A percentile compares a stretch with the other conserved stretches of the same genome.
These are phyloP conservation scores for Aspidoscelis tigris DNA, from an alignment of 2,113 vertebrate species.

Conservation along the genomic window DNA sequence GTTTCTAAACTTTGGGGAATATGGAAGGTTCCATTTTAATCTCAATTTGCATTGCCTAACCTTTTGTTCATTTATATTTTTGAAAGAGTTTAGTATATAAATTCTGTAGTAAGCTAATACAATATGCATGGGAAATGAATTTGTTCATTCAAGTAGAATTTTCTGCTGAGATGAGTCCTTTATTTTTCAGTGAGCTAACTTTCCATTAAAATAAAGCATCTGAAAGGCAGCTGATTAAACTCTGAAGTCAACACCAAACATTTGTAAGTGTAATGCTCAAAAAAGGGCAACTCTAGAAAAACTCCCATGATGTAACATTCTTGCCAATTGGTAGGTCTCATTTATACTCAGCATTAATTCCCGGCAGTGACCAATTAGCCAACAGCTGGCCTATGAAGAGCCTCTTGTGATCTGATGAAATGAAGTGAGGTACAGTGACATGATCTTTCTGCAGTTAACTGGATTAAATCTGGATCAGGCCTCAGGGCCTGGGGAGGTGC, in stretches of 20 bases:
- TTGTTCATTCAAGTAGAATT: constrained; percentile 69
- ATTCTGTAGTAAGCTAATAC: constrained; percentile 54
- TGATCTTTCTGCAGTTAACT: no score
- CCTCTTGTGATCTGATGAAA: no score
- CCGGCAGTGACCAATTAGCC: no score
- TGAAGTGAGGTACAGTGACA: no score
- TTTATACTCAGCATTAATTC: constrained; percentile 3
- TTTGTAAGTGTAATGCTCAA: constrained; percentile 36
- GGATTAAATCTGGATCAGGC: no score
- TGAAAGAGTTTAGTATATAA: constrained; percentile 56
- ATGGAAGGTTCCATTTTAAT: constrained; percentile 48
- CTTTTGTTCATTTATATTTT: constrained; percentile 55
- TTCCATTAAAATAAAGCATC: constrained; percentile 59
- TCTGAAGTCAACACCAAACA: constrained; percentile 42
- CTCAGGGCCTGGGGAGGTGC: no score
- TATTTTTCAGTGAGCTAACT: constrained; percentile 61
- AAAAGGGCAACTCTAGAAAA: constrained; percentile 6
- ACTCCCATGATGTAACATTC: background rate
- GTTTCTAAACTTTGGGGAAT: constrained; percentile 52
- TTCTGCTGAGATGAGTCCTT: constrained; percentile 62
- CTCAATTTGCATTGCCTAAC: constrained; percentile 57
- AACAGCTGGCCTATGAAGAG: no score
- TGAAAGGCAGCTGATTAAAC: constrained; percentile 56
- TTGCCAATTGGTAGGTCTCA: constrained; percentile 7
- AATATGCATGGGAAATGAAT: constrained; percentile 63